A percentile compares a stretch with the other conserved stretches of the same genome.
These are phyloP conservation scores for Metopolophium dirhodum DNA, from an alignment of 1,140 invertebrate genomes.

Conservation along the genomic window DNA sequence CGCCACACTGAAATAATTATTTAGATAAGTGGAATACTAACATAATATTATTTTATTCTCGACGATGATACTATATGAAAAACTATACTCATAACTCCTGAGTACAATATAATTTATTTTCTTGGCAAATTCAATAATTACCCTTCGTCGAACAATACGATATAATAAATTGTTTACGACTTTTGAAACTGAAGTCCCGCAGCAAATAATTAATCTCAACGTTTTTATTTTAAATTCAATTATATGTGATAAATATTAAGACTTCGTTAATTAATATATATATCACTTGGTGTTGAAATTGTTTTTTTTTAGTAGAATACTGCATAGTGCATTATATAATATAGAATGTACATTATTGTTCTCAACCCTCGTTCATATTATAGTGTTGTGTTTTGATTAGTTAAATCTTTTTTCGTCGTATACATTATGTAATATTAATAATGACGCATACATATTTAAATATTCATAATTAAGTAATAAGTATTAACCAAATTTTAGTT, in stretches of 20 bases:
- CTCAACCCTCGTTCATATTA: not conserved
- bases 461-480: not conserved
- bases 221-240: not conserved
- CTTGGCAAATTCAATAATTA: not conserved
- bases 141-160: not conserved
- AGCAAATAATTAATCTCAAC: not conserved
- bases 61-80: too few relatives aligned
- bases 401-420: not conserved
- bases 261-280: not conserved
- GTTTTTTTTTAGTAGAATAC: not conserved
- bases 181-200: not conserved
- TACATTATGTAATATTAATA: not conserved
- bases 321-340: not conserved
- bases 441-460: not conserved
- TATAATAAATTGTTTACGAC: not conserved
- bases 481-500: not conserved
- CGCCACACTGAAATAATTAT: not conserved
- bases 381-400: not conserved
- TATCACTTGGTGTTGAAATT: not conserved
- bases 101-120: not conserved
- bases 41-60: too few relatives aligned
- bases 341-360: not conserved
- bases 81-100: too few relatives aligned
- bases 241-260: constrained; percentile 8
- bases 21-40: not conserved